Evolutionary conservation across 2,797 vertebrate species (phyloP).

Genomic region (Leptodactylus fallax): DNA sequence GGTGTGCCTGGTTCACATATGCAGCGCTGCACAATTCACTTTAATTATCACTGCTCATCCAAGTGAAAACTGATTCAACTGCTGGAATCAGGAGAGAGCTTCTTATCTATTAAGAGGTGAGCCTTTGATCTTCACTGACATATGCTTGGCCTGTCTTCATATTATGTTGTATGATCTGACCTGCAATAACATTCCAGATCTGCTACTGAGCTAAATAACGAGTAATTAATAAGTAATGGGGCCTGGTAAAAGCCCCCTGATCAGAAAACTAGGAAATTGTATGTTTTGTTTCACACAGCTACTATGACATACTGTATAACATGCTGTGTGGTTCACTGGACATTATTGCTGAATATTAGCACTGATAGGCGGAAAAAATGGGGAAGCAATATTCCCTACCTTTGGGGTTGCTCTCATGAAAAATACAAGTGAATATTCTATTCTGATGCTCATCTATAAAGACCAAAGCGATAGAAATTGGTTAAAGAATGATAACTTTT

Average conservation of each 20-base stretch:
- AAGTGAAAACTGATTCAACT: not conserved
- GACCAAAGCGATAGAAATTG: too few species aligned
- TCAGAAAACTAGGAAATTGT: not conserved
- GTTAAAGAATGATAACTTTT: too few species aligned
- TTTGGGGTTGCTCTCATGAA: not conserved
- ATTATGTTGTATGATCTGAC: conserved; percentile 1
- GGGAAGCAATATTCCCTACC: not conserved
- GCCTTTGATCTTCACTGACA: not conserved
- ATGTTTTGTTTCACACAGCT: too few species aligned
- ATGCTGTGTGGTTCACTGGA: too few species aligned
- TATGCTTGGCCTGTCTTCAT: not conserved
- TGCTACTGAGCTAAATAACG: not conserved
- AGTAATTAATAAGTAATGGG: conserved; percentile 4
- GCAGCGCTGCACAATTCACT: not conserved
- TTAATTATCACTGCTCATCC: conserved; percentile 20
- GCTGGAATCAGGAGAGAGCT: not conserved
- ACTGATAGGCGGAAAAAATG: not conserved
- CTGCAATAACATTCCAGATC: not conserved
- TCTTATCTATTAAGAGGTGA: not conserved
- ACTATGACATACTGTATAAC: too few species aligned
- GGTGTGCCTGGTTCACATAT: not conserved
- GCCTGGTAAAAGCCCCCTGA: not conserved
- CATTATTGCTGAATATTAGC: too few species aligned
- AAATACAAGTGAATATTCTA: not conserved
- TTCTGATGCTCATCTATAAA: not conserved